These are phyloP conservation scores for Rhynchotus rufescens DNA, from an alignment of 2,797 vertebrate genomes.

Conservation along the genomic window DNA sequence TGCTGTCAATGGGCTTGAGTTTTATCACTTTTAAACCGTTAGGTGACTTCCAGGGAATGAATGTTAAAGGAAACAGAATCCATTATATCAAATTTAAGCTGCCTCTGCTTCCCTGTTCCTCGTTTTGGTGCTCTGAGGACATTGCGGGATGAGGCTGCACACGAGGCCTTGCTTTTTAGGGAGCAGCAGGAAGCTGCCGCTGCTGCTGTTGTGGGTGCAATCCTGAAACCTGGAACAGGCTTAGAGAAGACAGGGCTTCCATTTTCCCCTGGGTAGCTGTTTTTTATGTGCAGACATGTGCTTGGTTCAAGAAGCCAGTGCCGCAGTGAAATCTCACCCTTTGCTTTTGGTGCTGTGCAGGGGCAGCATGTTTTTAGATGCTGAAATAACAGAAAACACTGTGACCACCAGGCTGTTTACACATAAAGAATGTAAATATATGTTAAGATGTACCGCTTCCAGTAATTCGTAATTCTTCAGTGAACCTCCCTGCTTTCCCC, in stretches of 20 bases:
- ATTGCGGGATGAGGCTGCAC: neutral
- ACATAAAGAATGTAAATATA: neutral
- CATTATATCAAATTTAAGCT: neutral
- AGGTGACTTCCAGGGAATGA: neutral
- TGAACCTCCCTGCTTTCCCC: neutral
- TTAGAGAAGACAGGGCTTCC: neutral
- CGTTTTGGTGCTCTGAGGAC: accelerated
- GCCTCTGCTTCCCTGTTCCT: neutral
- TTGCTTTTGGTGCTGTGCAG: neutral
- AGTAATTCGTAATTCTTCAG: neutral
- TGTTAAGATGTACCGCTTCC: neutral
- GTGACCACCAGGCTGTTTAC: neutral
- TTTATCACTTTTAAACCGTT: neutral
- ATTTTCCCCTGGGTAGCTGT: neutral
- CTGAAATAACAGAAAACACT: neutral
- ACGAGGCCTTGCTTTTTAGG: neutral
- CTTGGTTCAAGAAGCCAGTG: neutral
- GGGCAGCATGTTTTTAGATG: neutral
- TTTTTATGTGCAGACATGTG: neutral
- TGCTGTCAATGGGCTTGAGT: neutral
- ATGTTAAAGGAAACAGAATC: neutral
- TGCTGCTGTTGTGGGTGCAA: neutral
- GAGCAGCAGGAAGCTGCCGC: neutral
- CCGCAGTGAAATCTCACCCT: neutral
- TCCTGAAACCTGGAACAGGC: neutral